These are phyloP conservation scores for Neoascia interrupta DNA, from an alignment of 2,888 invertebrate genomes.

Conservation along the genomic window DNA sequence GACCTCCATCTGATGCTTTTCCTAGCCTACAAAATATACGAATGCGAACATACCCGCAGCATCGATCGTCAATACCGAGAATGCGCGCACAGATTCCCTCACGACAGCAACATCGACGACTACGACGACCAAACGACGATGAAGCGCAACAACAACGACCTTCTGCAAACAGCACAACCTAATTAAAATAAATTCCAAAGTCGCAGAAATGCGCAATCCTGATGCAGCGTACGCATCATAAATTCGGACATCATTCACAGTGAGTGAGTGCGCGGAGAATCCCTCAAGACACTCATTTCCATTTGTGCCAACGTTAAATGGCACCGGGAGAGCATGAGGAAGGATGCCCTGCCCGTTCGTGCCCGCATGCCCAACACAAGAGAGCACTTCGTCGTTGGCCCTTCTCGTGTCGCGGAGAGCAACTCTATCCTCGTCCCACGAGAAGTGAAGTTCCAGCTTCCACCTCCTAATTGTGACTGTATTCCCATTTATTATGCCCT, in stretches of 20 bases:
- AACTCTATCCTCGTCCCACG: constrained; percentile 67
- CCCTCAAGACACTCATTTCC: constrained; percentile 69
- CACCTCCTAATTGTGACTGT: constrained; percentile 70
- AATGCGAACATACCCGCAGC: constrained; percentile 24
- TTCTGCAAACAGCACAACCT: constrained; percentile 65
- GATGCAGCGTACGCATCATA: constrained; percentile 68
- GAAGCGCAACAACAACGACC: no score
- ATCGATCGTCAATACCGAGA: constrained; percentile 57
- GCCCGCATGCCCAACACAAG: neutral
- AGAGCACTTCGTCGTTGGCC: constrained; percentile 25
- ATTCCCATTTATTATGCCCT: constrained; percentile 67
- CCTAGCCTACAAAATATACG: no score
- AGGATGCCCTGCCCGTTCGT: no score
- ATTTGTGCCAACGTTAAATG: constrained; percentile 67
- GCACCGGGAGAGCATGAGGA: neutral
- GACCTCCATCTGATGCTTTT: constrained; percentile 6
- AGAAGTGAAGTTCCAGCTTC: constrained; percentile 55
- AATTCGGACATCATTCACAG: constrained; percentile 69
- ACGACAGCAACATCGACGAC: constrained; percentile 27
- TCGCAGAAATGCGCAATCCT: constrained; percentile 68
- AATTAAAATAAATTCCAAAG: constrained; percentile 69
- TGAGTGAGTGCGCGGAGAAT: constrained; percentile 69
- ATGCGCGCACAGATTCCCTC: constrained; percentile 59
- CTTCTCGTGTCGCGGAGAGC: constrained; percentile 18
- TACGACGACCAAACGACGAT: neutral